Conservation (phyloP, 1,140 invertebrate genomes). For the Camponotus vicinus region DNA sequence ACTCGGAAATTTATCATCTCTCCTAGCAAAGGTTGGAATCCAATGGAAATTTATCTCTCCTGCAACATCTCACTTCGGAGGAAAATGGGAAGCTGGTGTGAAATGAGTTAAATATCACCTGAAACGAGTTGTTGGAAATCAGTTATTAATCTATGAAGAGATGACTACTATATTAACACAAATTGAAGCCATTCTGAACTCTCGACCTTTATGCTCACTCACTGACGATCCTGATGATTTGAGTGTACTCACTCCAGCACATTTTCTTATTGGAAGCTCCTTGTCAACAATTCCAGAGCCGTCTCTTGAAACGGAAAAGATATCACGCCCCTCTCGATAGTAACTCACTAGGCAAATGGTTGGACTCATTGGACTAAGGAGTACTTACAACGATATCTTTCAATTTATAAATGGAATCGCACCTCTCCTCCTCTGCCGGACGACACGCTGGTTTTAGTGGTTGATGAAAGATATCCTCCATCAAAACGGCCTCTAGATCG, state of each 20-base stretch:
- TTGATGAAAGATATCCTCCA: too few relatives aligned
- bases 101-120: slow-evolving; percentile 75
- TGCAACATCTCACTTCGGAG: not conserved
- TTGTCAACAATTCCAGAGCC: slow-evolving; percentile 58
- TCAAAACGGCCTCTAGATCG: too few relatives aligned
- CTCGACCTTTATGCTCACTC: slow-evolving; percentile 17
- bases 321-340: too few relatives aligned
- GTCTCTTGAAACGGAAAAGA: not conserved
- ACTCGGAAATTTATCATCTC: not conserved
- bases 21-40: not conserved
- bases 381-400: too few relatives aligned
- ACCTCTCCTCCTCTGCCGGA: too few relatives aligned
- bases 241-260: slow-evolving; percentile 56
- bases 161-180: slow-evolving; percentile 41
- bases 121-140: slow-evolving; percentile 45
- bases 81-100: slow-evolving; percentile 69
- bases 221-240: slow-evolving; percentile 51
- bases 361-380: too few relatives aligned
- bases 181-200: slow-evolving; percentile 55
- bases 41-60: slow-evolving; percentile 10
- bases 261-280: slow-evolving; percentile 72
- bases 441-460: too few relatives aligned
- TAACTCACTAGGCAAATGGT: too few relatives aligned
- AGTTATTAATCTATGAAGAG: slow-evolving; percentile 52
- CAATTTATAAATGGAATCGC: too few relatives aligned